Conservation (phyloP, 2,888 invertebrate species). For the Cheilosia vulpina region DNA sequence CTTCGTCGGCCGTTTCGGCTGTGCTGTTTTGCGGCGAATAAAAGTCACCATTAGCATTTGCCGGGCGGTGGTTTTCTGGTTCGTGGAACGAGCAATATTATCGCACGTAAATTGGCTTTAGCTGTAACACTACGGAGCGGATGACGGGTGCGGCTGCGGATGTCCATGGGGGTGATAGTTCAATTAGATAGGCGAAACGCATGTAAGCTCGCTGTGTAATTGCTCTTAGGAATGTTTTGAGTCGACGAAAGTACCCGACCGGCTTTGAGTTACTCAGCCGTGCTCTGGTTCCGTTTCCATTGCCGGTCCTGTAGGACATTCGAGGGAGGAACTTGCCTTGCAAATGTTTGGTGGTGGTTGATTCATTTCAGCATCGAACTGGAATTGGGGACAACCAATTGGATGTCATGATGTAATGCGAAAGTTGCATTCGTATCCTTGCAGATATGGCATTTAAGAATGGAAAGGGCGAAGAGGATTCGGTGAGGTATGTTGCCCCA, state of each 20-base stretch:
- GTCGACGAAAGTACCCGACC: slow-evolving; percentile 56
- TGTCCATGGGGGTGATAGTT: slow-evolving; percentile 11
- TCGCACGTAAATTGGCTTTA: slow-evolving; percentile 65
- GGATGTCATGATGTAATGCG: no score
- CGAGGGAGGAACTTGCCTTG: background rate
- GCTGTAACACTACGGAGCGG: slow-evolving; percentile 6
- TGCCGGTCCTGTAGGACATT: background rate
- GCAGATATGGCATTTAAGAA: no score
- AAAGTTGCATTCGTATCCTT: no score
- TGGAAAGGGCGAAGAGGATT: no score
- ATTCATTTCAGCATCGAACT: background rate
- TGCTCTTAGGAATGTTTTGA: slow-evolving; percentile 58
- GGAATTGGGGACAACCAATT: background rate
- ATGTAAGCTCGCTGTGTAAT: slow-evolving; percentile 61
- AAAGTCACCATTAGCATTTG: slow-evolving; percentile 59
- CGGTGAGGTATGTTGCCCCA: no score
- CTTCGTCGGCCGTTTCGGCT: slow-evolving; percentile 42
- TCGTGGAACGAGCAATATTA: slow-evolving; percentile 32
- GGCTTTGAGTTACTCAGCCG: slow-evolving; percentile 18
- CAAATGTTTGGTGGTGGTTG: background rate
- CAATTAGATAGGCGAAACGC: slow-evolving; percentile 44
- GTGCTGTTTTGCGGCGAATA: slow-evolving; percentile 26
- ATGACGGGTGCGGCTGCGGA: slow-evolving; percentile 16
- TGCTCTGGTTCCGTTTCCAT: slow-evolving; percentile 1
- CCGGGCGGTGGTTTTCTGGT: slow-evolving; percentile 36